Evolutionary conservation across 1,140 invertebrate species (phyloP).

Genomic region (Pygmarrhopalites habei): DNA sequence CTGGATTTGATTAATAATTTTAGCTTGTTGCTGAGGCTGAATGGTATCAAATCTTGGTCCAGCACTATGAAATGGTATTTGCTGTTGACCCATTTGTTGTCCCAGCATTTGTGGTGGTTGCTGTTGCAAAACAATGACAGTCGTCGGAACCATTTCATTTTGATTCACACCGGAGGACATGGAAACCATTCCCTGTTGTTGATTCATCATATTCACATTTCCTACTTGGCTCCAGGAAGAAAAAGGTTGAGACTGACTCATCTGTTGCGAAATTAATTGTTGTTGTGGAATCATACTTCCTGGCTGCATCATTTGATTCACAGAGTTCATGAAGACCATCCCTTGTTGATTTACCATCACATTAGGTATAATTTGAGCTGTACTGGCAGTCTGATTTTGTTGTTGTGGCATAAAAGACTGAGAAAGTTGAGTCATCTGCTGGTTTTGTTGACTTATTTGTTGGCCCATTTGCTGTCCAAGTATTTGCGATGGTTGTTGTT

Average conservation of each 20-base stretch:
- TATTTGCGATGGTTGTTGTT: not conserved
- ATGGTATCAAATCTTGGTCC: conserved; percentile 14
- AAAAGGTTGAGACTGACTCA: not conserved
- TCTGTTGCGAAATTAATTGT: conserved; percentile 12
- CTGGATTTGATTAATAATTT: conserved; percentile 35
- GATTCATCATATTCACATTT: too few species aligned
- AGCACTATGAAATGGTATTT: conserved; percentile 1
- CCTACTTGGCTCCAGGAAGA: too few species aligned
- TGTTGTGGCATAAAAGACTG: not conserved
- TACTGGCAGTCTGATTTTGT: not conserved
- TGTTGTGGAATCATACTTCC: not conserved
- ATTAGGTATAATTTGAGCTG: not conserved
- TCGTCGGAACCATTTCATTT: not conserved
- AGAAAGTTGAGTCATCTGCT: not conserved
- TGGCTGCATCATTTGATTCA: conserved; percentile 1
- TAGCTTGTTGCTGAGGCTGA: conserved; percentile 29
- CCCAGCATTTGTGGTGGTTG: too few species aligned
- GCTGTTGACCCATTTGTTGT: conserved; percentile 1
- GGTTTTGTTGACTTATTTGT: not conserved
- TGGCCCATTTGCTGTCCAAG: conserved; percentile 8
- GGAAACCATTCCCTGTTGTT: not conserved
- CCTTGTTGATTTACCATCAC: too few species aligned
- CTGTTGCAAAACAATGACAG: not conserved
- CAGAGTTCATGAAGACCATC: not conserved
- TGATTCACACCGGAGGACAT: not conserved